Conservation (phyloP, 2,888 invertebrate species). For the Dryococelus australis region DNA sequence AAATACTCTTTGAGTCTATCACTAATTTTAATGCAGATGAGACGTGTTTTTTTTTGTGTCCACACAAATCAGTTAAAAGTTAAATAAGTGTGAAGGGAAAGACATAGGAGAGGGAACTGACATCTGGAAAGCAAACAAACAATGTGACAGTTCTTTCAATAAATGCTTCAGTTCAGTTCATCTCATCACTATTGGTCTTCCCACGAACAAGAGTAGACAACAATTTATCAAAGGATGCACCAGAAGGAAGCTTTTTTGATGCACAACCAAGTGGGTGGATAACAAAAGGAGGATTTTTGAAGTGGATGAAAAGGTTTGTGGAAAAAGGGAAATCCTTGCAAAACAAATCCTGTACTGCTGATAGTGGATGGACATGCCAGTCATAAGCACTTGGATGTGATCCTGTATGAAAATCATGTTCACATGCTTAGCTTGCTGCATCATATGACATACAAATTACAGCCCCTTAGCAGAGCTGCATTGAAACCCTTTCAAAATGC, state of each 20-base stretch:
- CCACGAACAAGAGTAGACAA: background rate
- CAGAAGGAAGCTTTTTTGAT: background rate
- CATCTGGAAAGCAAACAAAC: constrained; percentile 26
- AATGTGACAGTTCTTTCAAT: constrained; percentile 30
- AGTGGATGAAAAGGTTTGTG: background rate
- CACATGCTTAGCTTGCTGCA: background rate
- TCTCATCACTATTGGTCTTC: constrained; percentile 21
- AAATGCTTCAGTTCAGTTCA: constrained; percentile 31
- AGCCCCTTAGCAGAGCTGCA: background rate
- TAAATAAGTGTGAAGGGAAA: constrained; percentile 21
- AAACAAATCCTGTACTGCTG: background rate
- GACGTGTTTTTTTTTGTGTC: background rate
- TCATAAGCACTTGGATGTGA: background rate
- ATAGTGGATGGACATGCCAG: background rate
- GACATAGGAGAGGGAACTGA: constrained; percentile 30
- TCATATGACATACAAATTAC: background rate
- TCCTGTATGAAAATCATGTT: background rate
- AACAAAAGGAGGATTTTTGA: background rate
- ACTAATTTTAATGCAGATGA: constrained; percentile 26
- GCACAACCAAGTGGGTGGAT: constrained; percentile 12
- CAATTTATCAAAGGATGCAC: background rate
- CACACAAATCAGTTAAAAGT: constrained; percentile 26
- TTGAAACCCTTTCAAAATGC: background rate
- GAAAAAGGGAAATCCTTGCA: no score
- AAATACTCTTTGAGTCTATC: constrained; percentile 13